Evolutionary conservation across 2,113 vertebrate genomes (phyloP).

Genomic region (Festucalex cinctus): DNA sequence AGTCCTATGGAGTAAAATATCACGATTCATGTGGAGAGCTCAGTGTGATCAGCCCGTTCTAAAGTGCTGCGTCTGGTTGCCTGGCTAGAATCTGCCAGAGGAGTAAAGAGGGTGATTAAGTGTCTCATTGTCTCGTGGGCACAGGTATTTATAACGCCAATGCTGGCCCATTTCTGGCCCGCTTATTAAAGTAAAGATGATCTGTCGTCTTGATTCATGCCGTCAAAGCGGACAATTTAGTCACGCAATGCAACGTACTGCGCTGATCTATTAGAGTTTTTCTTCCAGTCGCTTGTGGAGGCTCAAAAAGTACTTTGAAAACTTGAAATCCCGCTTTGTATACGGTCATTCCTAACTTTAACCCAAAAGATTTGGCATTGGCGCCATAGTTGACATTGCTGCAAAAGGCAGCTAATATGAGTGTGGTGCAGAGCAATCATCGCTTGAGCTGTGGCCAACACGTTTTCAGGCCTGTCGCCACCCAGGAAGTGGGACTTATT

Average conservation of each 20-base stretch:
- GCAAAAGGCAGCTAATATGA: neutral
- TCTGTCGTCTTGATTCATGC: constrained; percentile 22
- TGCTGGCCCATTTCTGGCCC: constrained; percentile 39
- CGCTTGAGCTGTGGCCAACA: neutral
- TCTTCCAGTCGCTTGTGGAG: neutral
- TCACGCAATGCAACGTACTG: neutral
- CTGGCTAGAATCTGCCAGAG: constrained; percentile 24
- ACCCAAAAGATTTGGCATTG: no score
- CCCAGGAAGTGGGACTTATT: neutral
- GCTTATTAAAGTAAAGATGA: constrained; percentile 42
- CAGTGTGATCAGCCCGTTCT: constrained; percentile 5
- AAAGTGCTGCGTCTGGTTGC: constrained; percentile 16
- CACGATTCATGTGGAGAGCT: neutral
- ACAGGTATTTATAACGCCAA: constrained; percentile 57
- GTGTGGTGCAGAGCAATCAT: neutral
- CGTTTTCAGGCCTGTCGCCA: neutral
- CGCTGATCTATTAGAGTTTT: neutral
- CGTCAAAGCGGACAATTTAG: neutral
- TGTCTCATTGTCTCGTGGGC: constrained; percentile 43
- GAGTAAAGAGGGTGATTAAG: constrained; percentile 50
- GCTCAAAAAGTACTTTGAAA: neutral
- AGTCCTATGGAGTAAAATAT: neutral
- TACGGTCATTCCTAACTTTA: no score
- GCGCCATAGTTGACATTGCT: neutral
- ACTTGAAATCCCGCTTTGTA: no score